Percentiles rank a stretch among this genome's conserved stretches.
phyloP scores from a whole-genome alignment of 2,888 invertebrate species.

The Cerastis leucographa region DNA sequence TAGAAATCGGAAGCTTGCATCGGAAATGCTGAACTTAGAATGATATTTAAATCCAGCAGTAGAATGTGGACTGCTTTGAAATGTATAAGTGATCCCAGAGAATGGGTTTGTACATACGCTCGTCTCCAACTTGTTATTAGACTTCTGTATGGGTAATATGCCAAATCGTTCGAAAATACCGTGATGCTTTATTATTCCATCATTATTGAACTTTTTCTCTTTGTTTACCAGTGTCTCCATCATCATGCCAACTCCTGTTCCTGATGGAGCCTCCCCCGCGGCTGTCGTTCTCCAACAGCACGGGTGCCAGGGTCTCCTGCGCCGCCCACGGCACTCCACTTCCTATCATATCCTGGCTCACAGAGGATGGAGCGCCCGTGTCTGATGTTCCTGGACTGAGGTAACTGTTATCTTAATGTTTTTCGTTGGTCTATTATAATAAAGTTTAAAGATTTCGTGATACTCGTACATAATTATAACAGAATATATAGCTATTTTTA shows the following conservation, averaged over 20 bases:
- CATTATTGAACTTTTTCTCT: neutral
- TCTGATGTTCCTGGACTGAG: constrained; percentile 93
- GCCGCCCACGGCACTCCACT: constrained; percentile 94
- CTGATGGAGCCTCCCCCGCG: constrained; percentile 95
- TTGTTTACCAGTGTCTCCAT: constrained; percentile 72
- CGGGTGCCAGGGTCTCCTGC: constrained; percentile 94
- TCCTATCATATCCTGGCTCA: constrained; percentile 94
- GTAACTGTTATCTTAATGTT: constrained; percentile 82
- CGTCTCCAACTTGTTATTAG: neutral
- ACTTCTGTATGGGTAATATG: neutral
- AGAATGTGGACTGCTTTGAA: neutral
- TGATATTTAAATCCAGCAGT: neutral
- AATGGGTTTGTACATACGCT: neutral
- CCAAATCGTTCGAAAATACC: neutral
- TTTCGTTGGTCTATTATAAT: neutral
- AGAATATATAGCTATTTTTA: neutral
- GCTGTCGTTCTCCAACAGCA: constrained; percentile 94
- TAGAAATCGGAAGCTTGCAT: too few relatives aligned
- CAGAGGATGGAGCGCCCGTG: constrained; percentile 93
- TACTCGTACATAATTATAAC: neutral
- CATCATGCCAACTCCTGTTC: constrained; percentile 88
- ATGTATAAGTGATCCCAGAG: neutral
- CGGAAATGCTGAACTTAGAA: neutral
- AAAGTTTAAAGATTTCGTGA: neutral
- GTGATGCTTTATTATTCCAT: neutral